phyloP scores from a whole-genome alignment of 2,888 invertebrate species.

The Plagodis pulveraria region DNA sequence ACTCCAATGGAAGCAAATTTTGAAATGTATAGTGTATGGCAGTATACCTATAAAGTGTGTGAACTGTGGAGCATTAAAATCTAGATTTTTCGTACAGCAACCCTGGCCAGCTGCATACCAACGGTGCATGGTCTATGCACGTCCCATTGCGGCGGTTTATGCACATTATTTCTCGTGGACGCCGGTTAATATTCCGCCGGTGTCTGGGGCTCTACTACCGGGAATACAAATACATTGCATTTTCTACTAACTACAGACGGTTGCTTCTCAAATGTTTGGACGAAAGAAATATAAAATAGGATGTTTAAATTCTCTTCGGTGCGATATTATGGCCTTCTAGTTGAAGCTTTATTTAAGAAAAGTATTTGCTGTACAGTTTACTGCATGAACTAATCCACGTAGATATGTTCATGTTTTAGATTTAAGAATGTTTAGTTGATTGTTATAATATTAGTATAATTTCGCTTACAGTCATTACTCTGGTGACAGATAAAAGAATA shows the following conservation, averaged over 20 bases:
- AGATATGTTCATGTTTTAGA: too few species aligned
- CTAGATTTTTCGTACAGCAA: constrained; percentile 21
- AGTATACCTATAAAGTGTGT: too few species aligned
- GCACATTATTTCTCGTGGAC: constrained; percentile 73
- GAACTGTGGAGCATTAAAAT: constrained; percentile 2
- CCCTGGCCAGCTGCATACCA: constrained; percentile 48
- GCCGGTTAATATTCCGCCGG: constrained; percentile 71
- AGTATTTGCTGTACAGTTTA: too few species aligned
- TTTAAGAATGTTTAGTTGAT: too few species aligned
- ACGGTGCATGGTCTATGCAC: constrained; percentile 62
- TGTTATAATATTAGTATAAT: too few species aligned
- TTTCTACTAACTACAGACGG: constrained; percentile 60
- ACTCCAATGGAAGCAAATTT: too few species aligned
- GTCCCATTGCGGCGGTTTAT: constrained; percentile 72
- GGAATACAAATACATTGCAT: constrained; percentile 73
- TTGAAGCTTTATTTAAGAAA: too few species aligned
- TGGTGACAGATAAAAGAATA: too few species aligned
- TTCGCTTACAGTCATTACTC: too few species aligned
- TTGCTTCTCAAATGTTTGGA: constrained; percentile 57
- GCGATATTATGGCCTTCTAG: background rate
- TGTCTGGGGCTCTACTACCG: constrained; percentile 59
- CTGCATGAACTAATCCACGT: too few species aligned
- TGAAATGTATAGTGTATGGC: too few species aligned
- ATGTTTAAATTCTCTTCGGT: constrained; percentile 12
- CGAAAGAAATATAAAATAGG: constrained; percentile 26